phyloP scores from a whole-genome alignment of 2,113 vertebrate genomes.

The Probosciger aterrimus region DNA sequence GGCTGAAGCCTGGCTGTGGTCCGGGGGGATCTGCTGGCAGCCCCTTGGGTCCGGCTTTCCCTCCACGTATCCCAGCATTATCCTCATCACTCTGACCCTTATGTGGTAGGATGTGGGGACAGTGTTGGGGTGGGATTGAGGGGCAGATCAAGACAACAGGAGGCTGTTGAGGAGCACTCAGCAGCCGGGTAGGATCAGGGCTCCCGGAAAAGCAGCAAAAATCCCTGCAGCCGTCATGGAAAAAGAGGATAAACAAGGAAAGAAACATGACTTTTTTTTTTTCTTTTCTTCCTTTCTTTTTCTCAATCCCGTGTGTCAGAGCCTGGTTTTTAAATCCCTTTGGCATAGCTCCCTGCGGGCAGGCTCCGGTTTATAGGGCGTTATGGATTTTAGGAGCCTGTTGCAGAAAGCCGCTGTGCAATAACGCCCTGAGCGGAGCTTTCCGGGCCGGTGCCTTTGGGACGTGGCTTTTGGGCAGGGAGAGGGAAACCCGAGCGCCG shows the following conservation, averaged over 20 bases:
- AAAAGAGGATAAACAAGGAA: conserved; percentile 57
- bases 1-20: not conserved
- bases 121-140: not conserved
- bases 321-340: conserved; percentile 3
- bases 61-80: accelerated
- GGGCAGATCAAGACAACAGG: not conserved
- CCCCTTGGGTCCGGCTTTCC: not conserved
- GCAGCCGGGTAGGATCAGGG: not conserved
- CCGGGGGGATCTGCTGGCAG: not conserved
- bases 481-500: not conserved
- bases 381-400: not conserved
- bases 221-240: conserved; percentile 31
- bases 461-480: not conserved
- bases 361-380: not conserved
- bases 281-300: not conserved
- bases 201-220: not conserved
- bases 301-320: not conserved
- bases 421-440: not conserved
- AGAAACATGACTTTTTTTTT: not conserved
- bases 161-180: not conserved
- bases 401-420: not conserved
- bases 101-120: not conserved
- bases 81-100: not conserved
- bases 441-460: not conserved
- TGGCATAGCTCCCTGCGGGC: not conserved